Evolutionary conservation across 1,140 invertebrate genomes (phyloP).

Genomic region (Popillia japonica): DNA sequence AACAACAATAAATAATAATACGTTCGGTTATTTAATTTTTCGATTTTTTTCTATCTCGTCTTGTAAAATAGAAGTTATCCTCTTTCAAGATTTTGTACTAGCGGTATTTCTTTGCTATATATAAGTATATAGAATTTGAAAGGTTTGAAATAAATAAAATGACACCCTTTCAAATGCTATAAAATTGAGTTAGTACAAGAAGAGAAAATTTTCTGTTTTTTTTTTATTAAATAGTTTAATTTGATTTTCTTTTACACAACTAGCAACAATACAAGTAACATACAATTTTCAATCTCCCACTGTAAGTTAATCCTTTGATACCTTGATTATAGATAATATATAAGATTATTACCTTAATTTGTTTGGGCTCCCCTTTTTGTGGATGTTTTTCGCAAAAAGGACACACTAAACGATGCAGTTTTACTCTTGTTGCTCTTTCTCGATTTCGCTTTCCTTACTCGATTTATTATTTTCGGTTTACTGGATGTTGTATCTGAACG

Average conservation of each 20-base stretch:
- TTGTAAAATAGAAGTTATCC: conserved; percentile 10
- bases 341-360: background rate
- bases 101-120: background rate
- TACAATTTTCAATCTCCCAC: conserved; percentile 4
- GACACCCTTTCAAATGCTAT: conserved; percentile 9
- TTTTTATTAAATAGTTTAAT: too few species aligned
- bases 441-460: background rate
- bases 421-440: background rate
- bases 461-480: conserved; percentile 9
- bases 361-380: background rate
- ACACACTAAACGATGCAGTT: background rate
- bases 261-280: conserved; percentile 30
- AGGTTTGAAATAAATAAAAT: background rate
- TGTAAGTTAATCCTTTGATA: background rate
- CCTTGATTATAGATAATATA: background rate
- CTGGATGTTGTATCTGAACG: background rate
- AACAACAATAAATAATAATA: conserved; percentile 11
- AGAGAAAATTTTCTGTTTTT: background rate
- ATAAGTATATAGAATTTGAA: conserved; percentile 3
- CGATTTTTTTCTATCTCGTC: background rate
- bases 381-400: background rate
- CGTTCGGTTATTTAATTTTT: background rate
- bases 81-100: conserved; percentile 20
- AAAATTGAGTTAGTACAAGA: conserved; percentile 1
- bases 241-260: conserved; percentile 18